phyloP scores from a whole-genome alignment of 2,888 invertebrate species.

The Atherix ibis region DNA sequence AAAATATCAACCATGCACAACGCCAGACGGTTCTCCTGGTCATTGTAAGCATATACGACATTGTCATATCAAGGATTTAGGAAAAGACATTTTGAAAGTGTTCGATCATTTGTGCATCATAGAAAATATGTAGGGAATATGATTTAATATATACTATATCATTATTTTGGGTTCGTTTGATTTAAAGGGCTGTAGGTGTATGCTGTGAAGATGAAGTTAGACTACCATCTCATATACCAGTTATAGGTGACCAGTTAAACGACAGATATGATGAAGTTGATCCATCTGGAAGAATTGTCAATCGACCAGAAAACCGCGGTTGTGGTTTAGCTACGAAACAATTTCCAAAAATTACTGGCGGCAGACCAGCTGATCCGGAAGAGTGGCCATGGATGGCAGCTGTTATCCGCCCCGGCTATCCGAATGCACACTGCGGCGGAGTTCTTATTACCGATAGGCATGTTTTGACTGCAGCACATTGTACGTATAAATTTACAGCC shows the following conservation, averaged over 20 bases:
- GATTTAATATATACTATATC: constrained; percentile 2
- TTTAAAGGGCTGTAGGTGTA: constrained; percentile 43
- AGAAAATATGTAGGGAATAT: constrained; percentile 39
- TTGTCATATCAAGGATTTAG: constrained; percentile 44
- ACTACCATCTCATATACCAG: constrained; percentile 34
- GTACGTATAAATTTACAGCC: constrained; percentile 37
- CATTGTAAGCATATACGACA: constrained; percentile 47
- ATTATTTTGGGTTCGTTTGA: constrained; percentile 5
- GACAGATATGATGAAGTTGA: constrained; percentile 5
- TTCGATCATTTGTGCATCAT: constrained; percentile 56
- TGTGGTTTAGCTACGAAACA: constrained; percentile 31
- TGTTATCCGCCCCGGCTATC: constrained; percentile 42
- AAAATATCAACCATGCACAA: constrained; percentile 42
- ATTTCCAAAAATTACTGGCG: constrained; percentile 41
- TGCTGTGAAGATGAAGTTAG: constrained; percentile 48
- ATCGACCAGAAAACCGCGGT: constrained; percentile 26
- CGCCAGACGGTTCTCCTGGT: constrained; percentile 41
- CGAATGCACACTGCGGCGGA: constrained; percentile 63
- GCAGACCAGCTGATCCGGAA: constrained; percentile 44
- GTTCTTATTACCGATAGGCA: constrained; percentile 63
- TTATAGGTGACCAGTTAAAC: constrained; percentile 28
- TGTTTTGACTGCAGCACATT: constrained; percentile 42
- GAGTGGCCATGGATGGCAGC: constrained; percentile 83
- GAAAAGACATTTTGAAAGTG: constrained; percentile 40
- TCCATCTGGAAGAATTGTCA: constrained; percentile 20